Conservation (phyloP, 2,888 invertebrate genomes). For the Hypercompe scribonia region DNA sequence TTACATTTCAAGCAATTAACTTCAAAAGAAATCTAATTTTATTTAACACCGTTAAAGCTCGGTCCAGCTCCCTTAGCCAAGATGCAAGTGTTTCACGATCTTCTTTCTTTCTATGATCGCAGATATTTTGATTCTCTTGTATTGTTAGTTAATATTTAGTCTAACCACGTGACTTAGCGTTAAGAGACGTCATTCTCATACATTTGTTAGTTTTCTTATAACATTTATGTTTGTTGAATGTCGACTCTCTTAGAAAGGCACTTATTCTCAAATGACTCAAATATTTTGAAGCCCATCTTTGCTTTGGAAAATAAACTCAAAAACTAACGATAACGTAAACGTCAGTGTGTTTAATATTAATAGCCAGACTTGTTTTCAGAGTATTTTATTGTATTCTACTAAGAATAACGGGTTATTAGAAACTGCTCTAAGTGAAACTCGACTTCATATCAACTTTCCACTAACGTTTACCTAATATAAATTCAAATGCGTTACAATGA, state of each 20-base stretch:
- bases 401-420: background rate
- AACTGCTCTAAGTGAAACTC: background rate
- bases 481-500: slow-evolving; percentile 20
- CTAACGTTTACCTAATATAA: slow-evolving; percentile 25
- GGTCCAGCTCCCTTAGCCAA: too few relatives aligned
- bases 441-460: slow-evolving; percentile 23
- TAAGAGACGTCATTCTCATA: too few relatives aligned
- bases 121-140: too few relatives aligned
- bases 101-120: too few relatives aligned
- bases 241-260: too few relatives aligned
- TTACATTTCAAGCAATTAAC: slow-evolving; percentile 36
- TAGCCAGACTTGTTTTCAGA: slow-evolving; percentile 40
- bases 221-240: too few relatives aligned
- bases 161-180: too few relatives aligned
- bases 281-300: slow-evolving; percentile 30
- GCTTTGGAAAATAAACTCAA: slow-evolving; percentile 27
- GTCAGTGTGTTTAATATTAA: slow-evolving; percentile 37
- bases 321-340: slow-evolving; percentile 28
- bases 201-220: too few relatives aligned
- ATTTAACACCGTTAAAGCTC: slow-evolving; percentile 25
- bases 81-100: too few relatives aligned
- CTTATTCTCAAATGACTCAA: slow-evolving; percentile 39
- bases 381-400: slow-evolving; percentile 37
- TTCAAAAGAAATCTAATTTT: slow-evolving; percentile 25
- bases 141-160: too few relatives aligned